Percentiles rank a stretch among this genome's conserved stretches.
Conservation (phyloP, 2,888 invertebrate genomes). For the Drosophila leonis region DNA sequence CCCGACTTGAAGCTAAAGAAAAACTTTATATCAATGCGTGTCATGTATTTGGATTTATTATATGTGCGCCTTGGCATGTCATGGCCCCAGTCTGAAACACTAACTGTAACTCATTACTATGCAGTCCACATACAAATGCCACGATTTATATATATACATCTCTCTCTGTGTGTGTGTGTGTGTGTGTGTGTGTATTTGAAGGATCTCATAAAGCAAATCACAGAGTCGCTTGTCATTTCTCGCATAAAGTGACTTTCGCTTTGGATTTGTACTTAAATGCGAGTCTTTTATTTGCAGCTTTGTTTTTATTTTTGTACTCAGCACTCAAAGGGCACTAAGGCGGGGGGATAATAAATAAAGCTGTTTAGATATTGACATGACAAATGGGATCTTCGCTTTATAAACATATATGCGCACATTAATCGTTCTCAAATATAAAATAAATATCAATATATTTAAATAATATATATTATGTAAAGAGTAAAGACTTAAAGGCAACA, state of each 20-base stretch:
- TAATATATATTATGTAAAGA: no score
- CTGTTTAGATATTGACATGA: constrained; percentile 7
- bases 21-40: constrained; percentile 53
- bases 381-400: background rate
- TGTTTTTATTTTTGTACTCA: constrained; percentile 46
- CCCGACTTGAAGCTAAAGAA: constrained; percentile 42
- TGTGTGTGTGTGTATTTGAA: constrained; percentile 4
- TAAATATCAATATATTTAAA: no score
- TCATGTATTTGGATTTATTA: constrained; percentile 42
- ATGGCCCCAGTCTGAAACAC: constrained; percentile 23
- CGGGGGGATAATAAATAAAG: constrained; percentile 36
- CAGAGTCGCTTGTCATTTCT: constrained; percentile 67
- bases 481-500: no score
- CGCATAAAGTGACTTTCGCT: constrained; percentile 57
- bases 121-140: constrained; percentile 64
- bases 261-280: constrained; percentile 41
- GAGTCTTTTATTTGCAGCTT: constrained; percentile 56
- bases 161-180: background rate
- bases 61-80: constrained; percentile 43
- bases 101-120: constrained; percentile 71
- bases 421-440: background rate
- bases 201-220: constrained; percentile 66
- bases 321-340: constrained; percentile 7
- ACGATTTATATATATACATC: constrained; percentile 13
- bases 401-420: background rate